A percentile compares a stretch with the other conserved stretches of the same genome.
These are phyloP conservation scores for Crocidura indochinensis DNA, from an alignment of 2,797 vertebrate genomes.

Conservation along the genomic window DNA sequence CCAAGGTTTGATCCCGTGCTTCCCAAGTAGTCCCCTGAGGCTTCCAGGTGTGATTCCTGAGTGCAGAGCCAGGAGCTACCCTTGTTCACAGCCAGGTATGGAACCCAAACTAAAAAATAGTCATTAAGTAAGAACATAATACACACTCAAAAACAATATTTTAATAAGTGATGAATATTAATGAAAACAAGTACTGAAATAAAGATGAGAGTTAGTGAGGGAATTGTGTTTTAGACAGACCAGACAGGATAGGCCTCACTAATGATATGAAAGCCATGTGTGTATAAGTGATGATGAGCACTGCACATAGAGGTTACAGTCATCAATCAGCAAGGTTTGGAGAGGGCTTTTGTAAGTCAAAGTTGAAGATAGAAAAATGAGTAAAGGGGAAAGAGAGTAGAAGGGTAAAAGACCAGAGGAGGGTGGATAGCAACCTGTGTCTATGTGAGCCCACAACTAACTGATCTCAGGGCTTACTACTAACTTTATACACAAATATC, in stretches of 20 bases:
- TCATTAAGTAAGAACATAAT: background rate
- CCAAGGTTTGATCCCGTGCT: no score
- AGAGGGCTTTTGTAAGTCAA: background rate
- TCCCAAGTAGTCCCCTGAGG: no score
- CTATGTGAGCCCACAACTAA: background rate
- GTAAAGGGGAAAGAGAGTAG: background rate
- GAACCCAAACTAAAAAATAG: background rate
- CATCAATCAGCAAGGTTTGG: background rate
- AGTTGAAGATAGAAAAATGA: background rate
- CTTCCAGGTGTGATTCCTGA: no score
- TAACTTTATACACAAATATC: no score
- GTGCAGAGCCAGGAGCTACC: no score
- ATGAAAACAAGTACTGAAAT: background rate
- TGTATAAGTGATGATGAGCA: background rate
- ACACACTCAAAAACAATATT: background rate
- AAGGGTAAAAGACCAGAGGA: background rate
- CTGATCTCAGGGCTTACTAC: no score
- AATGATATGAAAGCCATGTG: background rate
- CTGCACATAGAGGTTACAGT: background rate
- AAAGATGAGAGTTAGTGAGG: background rate
- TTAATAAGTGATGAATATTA: constrained; percentile 8
- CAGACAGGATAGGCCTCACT: background rate
- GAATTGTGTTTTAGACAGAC: background rate
- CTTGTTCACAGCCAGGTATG: no score
- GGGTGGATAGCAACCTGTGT: background rate